Percentiles rank a stretch among this genome's conserved stretches.
These are phyloP conservation scores for Gnathonemus longibarbis DNA, from an alignment of 2,113 vertebrate genomes.

Conservation along the genomic window DNA sequence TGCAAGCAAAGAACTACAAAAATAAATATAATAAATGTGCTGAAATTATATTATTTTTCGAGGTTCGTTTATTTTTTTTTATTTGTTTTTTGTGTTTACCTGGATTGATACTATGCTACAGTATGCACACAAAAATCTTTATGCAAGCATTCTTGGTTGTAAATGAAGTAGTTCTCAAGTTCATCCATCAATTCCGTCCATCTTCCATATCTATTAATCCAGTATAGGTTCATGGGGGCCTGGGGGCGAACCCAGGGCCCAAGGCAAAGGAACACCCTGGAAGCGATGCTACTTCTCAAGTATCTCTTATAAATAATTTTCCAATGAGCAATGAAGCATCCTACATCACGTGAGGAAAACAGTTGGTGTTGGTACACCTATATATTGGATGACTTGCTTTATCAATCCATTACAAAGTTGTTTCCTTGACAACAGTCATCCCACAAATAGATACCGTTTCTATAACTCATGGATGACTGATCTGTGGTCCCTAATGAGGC, in stretches of 20 bases:
- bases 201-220: background rate
- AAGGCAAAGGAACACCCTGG: background rate
- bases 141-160: background rate
- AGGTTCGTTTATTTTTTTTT: background rate
- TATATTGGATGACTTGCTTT: background rate
- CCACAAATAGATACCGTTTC: background rate
- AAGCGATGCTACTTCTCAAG: background rate
- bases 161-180: background rate
- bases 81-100: background rate
- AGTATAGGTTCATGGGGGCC: background rate
- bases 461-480: background rate
- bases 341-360: background rate
- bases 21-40: background rate
- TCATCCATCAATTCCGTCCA: background rate
- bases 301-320: background rate
- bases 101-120: background rate
- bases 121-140: background rate
- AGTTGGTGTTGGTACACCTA: background rate
- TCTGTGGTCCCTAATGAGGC: background rate
- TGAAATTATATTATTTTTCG: background rate
- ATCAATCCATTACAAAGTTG: background rate
- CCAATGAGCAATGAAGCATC: background rate
- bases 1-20: background rate
- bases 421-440: constrained; percentile 7
- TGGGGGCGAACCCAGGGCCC: background rate